Conservation (phyloP, 2,113 vertebrate species). For the Lipotes vexillifer region DNA sequence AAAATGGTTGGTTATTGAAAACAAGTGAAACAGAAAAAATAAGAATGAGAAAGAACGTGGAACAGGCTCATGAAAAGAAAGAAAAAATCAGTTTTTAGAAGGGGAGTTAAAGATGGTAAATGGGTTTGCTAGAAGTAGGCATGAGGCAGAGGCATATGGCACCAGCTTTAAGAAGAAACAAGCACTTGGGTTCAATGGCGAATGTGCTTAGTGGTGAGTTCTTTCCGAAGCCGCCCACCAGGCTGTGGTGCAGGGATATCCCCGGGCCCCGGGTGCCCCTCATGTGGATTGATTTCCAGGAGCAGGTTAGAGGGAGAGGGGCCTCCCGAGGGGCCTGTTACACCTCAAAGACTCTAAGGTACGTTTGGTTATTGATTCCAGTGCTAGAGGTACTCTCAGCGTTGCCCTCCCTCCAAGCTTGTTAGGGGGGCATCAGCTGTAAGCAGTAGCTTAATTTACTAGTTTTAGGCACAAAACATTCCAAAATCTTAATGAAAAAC, state of each 20-base stretch:
- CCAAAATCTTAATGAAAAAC: background rate
- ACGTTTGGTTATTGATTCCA: background rate
- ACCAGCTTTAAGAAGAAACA: background rate
- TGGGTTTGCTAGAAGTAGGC: background rate
- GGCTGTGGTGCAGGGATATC: background rate
- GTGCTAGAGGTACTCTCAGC: background rate
- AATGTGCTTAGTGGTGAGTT: background rate
- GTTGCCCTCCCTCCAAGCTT: background rate
- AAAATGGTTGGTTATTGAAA: background rate
- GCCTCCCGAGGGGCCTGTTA: too few species aligned
- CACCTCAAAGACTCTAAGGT: too few species aligned
- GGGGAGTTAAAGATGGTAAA: background rate
- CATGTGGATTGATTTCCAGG: background rate
- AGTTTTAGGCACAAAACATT: background rate
- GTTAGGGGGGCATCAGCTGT: background rate
- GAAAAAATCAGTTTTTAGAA: fast-evolving
- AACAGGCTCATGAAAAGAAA: background rate
- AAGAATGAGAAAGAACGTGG: background rate
- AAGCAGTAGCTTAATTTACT: background rate
- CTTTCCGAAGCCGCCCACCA: background rate
- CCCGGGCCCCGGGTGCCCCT: background rate
- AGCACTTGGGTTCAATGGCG: background rate
- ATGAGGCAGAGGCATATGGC: too few species aligned
- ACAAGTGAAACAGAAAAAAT: background rate
- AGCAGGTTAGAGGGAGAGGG: background rate